Evolutionary conservation across 2,888 invertebrate genomes (phyloP), one percentile per base, ranked within the genome.

Genomic region (Geotrupes spiniger): DNA sequence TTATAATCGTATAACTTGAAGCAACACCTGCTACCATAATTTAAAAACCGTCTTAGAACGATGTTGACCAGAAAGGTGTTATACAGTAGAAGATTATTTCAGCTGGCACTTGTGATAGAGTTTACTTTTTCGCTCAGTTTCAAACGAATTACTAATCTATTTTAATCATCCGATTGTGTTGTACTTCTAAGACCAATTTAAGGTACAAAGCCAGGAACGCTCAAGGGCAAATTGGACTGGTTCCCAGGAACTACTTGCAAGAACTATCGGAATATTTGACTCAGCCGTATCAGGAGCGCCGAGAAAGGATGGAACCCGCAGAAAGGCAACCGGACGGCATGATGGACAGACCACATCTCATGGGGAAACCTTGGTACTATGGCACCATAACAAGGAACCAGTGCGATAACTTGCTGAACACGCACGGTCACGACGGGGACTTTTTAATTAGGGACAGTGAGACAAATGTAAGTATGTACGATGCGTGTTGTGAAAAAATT

Each of bases 371-470:
- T 36, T 99, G 98, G 99, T 99, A 98, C 77, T 98, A 89, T 76
- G 99, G 99, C 51, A 87, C 87, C 72, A 91, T 99, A 69, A 89
- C 96, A 37, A 85, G 99, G 66, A 89, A 90, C 63, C 94, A 97
- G 75, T 97, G 97, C 80, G 98, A 99, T 78, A 86, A 87, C 64
- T 81, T 98, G 72, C 84, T 99, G 70, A 93, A 92, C 78, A 89
- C 92, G 71, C 89, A 91, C 73, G 99, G 95, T 11, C 89, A 91
- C 69, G 94, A 98, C 75, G 99, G 99, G 8, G 98, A 99, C 78
- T 99, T 95, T 80, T 86, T 99, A 69, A 95, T 99, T 66, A 80
- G 99, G 63, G 98, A 98, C 78, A 96, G 95, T 71, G 99, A 99
- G 82, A 97, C 98, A 64, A 98, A 97, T 77, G 98, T 97, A 74